These are phyloP conservation scores for Chaetops frenatus DNA, from an alignment of 2,113 vertebrate genomes.

Conservation along the genomic window DNA sequence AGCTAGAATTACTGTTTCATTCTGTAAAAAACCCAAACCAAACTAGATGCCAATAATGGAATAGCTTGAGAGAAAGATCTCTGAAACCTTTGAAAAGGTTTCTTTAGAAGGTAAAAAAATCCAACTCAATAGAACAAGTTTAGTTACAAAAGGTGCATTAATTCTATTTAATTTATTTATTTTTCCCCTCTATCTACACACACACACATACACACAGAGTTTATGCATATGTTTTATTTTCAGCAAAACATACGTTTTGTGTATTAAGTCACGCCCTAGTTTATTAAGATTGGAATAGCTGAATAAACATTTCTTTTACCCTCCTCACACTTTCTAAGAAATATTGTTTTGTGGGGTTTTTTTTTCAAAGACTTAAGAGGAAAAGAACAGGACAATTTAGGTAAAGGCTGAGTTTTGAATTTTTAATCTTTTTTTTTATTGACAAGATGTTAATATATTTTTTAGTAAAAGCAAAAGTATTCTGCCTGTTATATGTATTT, in stretches of 20 bases:
- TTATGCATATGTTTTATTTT: not conserved
- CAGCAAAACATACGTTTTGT: not conserved
- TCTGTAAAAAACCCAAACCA: not conserved
- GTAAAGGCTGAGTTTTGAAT: not conserved
- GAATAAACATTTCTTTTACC: not conserved
- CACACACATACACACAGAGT: fast-evolving
- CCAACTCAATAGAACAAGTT: not conserved
- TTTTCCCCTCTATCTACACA: not conserved
- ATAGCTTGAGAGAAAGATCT: not conserved
- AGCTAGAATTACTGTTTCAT: not conserved
- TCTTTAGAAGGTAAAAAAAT: not conserved
- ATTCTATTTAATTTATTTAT: not conserved
- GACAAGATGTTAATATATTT: not conserved
- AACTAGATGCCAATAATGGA: not conserved
- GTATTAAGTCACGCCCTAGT: not conserved
- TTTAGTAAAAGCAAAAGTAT: not conserved
- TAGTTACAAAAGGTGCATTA: not conserved
- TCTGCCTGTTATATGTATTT: not conserved
- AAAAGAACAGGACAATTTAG: not conserved
- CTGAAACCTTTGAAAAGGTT: not conserved
- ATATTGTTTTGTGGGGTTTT: not conserved
- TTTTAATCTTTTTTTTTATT: not conserved
- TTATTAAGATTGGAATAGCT: not conserved
- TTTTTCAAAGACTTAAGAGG: not conserved
- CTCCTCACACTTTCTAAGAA: not conserved